These are phyloP conservation scores for Telmatochromis brichardi DNA, from an alignment of 2,113 vertebrate species.

Conservation along the genomic window DNA sequence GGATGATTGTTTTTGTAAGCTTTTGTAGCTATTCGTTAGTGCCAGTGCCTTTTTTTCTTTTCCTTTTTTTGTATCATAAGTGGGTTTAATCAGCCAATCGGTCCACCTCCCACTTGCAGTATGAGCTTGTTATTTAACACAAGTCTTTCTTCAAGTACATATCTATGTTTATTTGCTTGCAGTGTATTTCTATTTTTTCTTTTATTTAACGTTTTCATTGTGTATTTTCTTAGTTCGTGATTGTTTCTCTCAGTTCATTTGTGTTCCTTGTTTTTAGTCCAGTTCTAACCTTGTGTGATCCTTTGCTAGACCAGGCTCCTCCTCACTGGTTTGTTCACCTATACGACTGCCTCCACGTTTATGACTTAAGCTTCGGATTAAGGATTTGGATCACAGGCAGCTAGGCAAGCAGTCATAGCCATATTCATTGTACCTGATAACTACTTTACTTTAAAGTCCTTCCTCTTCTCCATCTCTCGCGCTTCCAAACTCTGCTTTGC, in stretches of 20 bases:
- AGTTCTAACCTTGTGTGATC: background rate
- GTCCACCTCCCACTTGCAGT: background rate
- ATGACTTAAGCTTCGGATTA: background rate
- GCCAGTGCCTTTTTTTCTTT: background rate
- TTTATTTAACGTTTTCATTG: background rate
- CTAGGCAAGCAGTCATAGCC: background rate
- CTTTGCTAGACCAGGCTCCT: background rate
- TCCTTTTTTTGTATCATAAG: background rate
- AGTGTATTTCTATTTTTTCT: background rate
- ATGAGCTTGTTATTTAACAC: rapidly evolving
- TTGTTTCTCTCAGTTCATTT: background rate
- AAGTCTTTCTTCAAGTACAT: rapidly evolving
- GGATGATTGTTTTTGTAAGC: background rate
- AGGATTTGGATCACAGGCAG: background rate
- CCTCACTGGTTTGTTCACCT: background rate
- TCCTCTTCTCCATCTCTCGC: background rate
- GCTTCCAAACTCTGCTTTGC: background rate
- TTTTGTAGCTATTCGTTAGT: rapidly evolving
- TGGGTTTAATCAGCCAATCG: background rate
- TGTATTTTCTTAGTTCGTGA: background rate
- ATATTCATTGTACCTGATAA: background rate
- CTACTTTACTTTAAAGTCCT: background rate
- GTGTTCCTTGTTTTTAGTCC: background rate
- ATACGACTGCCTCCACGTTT: background rate
- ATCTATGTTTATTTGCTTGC: background rate